These are phyloP conservation scores for Myoxocephalus aenaeus DNA, from an alignment of 2,797 vertebrate genomes.

Conservation along the genomic window DNA sequence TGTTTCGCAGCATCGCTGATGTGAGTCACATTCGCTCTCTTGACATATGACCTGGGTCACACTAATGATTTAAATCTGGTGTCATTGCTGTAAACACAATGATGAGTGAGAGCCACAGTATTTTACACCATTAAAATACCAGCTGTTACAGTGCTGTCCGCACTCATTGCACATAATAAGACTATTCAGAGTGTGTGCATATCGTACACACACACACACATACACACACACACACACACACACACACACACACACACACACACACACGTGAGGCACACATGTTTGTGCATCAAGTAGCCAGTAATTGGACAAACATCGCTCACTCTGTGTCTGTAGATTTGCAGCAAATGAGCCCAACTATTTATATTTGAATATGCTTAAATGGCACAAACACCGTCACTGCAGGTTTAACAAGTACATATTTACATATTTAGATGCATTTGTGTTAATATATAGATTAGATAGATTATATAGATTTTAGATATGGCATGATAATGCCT, in stretches of 20 bases:
- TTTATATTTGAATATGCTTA: background rate
- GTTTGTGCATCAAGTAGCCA: background rate
- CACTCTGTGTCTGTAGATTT: background rate
- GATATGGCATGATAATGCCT: background rate
- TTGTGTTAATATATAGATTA: background rate
- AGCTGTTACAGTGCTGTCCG: slow-evolving; percentile 59
- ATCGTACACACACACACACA: slow-evolving; percentile 11
- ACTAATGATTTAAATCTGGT: slow-evolving; percentile 54
- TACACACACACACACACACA: slow-evolving; percentile 12
- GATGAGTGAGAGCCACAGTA: slow-evolving; percentile 30
- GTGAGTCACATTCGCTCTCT: slow-evolving; percentile 45
- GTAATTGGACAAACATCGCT: slow-evolving; percentile 6
- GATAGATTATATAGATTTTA: too few species aligned
- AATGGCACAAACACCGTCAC: background rate
- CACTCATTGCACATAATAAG: slow-evolving; percentile 67
- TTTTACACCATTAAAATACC: slow-evolving; percentile 58
- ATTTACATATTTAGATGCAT: background rate
- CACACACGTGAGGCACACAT: slow-evolving; percentile 2
- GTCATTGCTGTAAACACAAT: slow-evolving; percentile 51
- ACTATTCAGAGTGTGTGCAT: slow-evolving; percentile 33
- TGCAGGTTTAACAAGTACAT: background rate
- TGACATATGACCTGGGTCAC: slow-evolving; percentile 48
- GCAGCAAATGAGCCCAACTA: background rate
- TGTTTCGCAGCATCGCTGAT: slow-evolving; percentile 44
- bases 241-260: slow-evolving; percentile 24